These are phyloP conservation scores for Tiliqua scincoides DNA, from an alignment of 2,113 vertebrate genomes.

Conservation along the genomic window DNA sequence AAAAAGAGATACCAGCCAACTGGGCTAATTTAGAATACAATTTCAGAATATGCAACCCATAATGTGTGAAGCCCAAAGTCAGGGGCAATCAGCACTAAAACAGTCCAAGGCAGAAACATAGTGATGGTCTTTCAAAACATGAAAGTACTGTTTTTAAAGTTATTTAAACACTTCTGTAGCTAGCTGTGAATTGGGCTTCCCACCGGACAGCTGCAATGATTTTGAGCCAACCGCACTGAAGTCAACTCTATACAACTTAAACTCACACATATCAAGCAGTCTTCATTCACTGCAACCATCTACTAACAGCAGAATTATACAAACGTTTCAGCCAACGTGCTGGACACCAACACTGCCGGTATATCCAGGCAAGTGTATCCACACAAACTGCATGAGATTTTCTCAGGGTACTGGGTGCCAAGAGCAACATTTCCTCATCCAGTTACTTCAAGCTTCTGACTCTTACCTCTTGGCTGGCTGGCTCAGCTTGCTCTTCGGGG, in stretches of 20 bases:
- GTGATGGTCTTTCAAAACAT: not conserved
- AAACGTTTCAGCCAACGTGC: not conserved
- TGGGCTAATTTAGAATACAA: not conserved
- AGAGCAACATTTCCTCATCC: not conserved
- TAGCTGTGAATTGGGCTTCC: not conserved
- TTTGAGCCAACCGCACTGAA: not conserved
- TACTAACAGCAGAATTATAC: not conserved
- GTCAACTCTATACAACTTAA: not conserved
- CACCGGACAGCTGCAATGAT: not conserved
- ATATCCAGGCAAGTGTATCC: not conserved
- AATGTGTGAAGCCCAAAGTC: not conserved
- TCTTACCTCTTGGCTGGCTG: conserved; percentile 82
- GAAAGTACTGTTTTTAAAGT: not conserved
- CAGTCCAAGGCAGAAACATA: not conserved
- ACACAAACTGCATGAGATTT: not conserved
- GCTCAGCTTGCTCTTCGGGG: conserved; percentile 78
- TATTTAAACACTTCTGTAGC: not conserved
- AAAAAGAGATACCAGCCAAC: too few species aligned
- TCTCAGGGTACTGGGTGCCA: not conserved
- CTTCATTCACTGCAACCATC: not conserved
- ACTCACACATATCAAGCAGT: not conserved
- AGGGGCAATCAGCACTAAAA: not conserved
- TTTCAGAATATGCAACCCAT: not conserved
- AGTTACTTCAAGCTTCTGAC: not conserved
- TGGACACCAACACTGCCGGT: not conserved